Base-by-base conservation (phyloP, 2,113 vertebrate species). In the Dissostichus mawsoni region DNA sequence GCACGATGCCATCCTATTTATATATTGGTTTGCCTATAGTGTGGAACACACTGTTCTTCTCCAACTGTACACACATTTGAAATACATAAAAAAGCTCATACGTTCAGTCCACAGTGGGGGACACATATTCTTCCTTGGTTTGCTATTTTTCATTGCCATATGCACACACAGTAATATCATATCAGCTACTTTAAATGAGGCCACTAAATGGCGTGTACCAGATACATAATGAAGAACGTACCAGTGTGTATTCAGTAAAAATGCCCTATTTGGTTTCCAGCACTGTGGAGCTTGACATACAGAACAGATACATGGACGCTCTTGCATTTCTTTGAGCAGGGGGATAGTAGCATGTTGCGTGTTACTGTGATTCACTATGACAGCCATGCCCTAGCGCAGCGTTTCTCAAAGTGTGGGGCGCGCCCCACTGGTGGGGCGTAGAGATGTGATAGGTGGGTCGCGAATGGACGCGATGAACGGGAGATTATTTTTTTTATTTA, bases 11-110 rank as follows among this genome's bases (percentile, higher is more conserved):
- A 87, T 65, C 48, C 29, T 50, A 69, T 89, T 56, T 92, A 78
- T 89, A 87, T 87, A 86, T 86, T 74, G 77, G 67, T 86, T 85
- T 75, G 72, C 77, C 79, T 68, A 71, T 86, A 83, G 73, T 50
- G 65, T 62, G 67, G 36, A 41, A 41, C 17, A 25, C 62, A 10
- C 9, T 44, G 56, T n/a, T 13, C 20, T 44, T 29, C 18, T 52
- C 36, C 53, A 50, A 16, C 14, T 71, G 64, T 20, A 67, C 63
- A 68, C 23, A 48, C 80, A 73, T 76, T 83, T 74, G 13, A 57
- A 67, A 89, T 13, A 74, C 41, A 55, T 20, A 58, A 80, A 85
- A 14, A 41, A 36, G 55, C 8, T 69, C n/a, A 3, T 14, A 17
- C 44, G 47, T 47, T 13, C 77, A 66, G 23, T 11, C 11, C 69